Evolutionary conservation across 2,888 invertebrate species (phyloP), one percentile per base, ranked within the genome.

Genomic region (Flexamia atlantica): DNA sequence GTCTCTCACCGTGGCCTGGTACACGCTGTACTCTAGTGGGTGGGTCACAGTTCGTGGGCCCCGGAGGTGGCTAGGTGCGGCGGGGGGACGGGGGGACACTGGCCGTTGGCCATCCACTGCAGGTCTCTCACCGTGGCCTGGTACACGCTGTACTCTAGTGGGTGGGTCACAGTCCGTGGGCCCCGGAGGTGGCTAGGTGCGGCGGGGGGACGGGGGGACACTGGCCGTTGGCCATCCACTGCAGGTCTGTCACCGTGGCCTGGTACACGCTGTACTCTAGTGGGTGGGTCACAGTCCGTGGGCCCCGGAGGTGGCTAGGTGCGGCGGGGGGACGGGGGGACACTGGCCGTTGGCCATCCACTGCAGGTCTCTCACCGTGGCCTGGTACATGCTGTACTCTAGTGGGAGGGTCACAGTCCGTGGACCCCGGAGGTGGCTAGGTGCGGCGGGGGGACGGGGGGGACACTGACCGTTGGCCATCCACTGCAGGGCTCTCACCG

Each of bases 231-330:
- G 94, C 92, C 95, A 97, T 95, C 97, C 97, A 97, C 87, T 93
- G 93, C 86, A 97, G 92, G 91, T 97, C 97, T 86, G 92, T 92
- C 80, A 94, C 92, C 57, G 96, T 96, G 84, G 96, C 93, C 93
- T 93, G 90, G 90, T 97, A 96, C 96, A 97, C 97, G 87, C 95
- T 96, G 90, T 96, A 95, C 50, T 97, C 96, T 40, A 40, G 40
- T 28, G 68, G 17, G 68, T 12, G 9, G 25, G 70, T 70, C 70
- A 70, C 17, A 70, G 70, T 30, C 36, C 70, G n/a, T 20, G 5
- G 70, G n/a, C n/a, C n/a, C 36, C 36, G 7, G 64, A 10, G 9
- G 25, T 9, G 17, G 17, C 20, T 7, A 7, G 30, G 17, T 7
- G 72, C n/a, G 72, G 40, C 7, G 10, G 74, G 23, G 50, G 40